Percentiles rank a stretch among this genome's conserved stretches.
These are phyloP conservation scores for Diplazon laetatorius DNA, from an alignment of 2,888 invertebrate species.

Conservation along the genomic window DNA sequence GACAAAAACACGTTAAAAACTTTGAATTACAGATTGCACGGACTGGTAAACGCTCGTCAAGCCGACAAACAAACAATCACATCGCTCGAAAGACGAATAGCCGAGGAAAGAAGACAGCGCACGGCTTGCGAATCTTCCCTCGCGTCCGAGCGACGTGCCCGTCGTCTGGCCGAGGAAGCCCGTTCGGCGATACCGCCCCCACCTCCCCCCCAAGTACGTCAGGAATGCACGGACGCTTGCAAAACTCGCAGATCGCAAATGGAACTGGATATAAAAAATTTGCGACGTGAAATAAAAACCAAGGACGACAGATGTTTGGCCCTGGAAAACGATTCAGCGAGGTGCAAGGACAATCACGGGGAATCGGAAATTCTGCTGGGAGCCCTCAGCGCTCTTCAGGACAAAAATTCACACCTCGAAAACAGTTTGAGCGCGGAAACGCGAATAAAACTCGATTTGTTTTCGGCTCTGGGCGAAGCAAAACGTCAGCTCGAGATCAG, in stretches of 20 bases:
- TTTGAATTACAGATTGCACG: conserved; percentile 86
- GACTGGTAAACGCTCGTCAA: conserved; percentile 88
- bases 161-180: conserved; percentile 85
- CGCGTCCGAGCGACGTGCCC: conserved; percentile 88
- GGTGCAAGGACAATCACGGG: conserved; percentile 86
- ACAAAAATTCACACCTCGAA: conserved; percentile 96
- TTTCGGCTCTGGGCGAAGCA: conserved; percentile 97
- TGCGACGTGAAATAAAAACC: conserved; percentile 86
- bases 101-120: conserved; percentile 92
- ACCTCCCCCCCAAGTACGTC: conserved; percentile 80
- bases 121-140: conserved; percentile 89
- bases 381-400: conserved; percentile 92
- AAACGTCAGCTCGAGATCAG: conserved; percentile 94
- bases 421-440: conserved; percentile 98
- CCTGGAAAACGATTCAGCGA: conserved; percentile 79
- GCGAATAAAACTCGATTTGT: conserved; percentile 98
- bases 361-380: conserved; percentile 90
- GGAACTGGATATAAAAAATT: conserved; percentile 87
- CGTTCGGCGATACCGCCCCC: conserved; percentile 78
- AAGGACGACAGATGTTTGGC: conserved; percentile 85
- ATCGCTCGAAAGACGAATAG: conserved; percentile 90
- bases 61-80: conserved; percentile 91
- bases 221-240: conserved; percentile 88
- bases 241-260: conserved; percentile 87
- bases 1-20: no score